Evolutionary conservation across 2,797 vertebrate species (phyloP).

Genomic region (Oceanodroma leucorhoa): DNA sequence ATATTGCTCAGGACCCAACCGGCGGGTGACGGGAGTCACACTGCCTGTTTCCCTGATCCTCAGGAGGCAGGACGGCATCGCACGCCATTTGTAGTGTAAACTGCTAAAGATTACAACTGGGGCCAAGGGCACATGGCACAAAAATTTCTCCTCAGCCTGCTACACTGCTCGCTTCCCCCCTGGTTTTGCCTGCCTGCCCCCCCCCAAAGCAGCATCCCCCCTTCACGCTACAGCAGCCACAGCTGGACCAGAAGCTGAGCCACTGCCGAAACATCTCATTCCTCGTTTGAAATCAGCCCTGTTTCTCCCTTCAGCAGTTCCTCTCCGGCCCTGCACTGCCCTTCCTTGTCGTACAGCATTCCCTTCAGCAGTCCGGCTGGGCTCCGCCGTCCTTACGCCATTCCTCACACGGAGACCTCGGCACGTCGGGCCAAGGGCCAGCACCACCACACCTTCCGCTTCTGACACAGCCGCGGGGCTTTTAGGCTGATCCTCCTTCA

Average conservation of each 20-base stretch:
- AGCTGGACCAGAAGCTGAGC: neutral
- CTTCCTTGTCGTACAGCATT: neutral
- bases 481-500: neutral
- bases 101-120: neutral
- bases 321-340: neutral
- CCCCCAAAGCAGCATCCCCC: neutral
- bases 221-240: neutral
- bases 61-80: neutral
- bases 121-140: neutral
- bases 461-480: fast-evolving
- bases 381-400: fast-evolving
- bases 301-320: neutral
- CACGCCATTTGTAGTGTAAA: neutral
- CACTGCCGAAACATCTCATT: fast-evolving
- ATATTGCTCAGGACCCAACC: neutral
- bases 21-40: neutral
- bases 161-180: neutral
- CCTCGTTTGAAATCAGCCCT: neutral
- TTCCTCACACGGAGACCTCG: neutral
- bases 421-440: neutral
- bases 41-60: neutral
- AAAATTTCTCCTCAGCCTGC: neutral
- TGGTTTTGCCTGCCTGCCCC: neutral
- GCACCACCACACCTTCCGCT: neutral
- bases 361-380: neutral